Base-by-base conservation (phyloP, 1,140 invertebrate species). In the Eriosoma lanigerum region DNA sequence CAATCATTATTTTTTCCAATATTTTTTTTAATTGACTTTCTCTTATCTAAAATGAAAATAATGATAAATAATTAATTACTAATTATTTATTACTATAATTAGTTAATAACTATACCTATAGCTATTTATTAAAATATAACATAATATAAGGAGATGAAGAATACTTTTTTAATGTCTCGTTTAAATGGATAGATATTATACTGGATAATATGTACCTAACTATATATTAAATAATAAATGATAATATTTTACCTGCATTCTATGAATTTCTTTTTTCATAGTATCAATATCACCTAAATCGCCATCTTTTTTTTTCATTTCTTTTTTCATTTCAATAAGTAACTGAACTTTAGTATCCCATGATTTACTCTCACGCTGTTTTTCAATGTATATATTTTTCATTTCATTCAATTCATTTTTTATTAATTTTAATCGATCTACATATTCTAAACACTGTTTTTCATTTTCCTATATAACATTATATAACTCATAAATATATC, bases 211-310 rank as follows among this genome's bases (percentile, higher is more conserved):
- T n/a, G n/a, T n/a, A n/a, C n/a, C n/a, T n/a, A n/a, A n/a, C 1
- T 60, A 29, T 32, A 10, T 12, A 64, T 32, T 32, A 62, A 32
- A 4, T n/a, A n/a, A n/a, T n/a, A n/a, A n/a, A n/a, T n/a, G n/a
- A 44, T n/a, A 0, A 24, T 48, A 26, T 24, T 17, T 29, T 50
- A 92, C 91, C 86, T 92, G 89, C 93, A 95, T 95, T 83, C 91
- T 89, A 84, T 94, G 93, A 84, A 95, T 94, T 87, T 94, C 93
- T 72, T 87, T 88, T 85, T 89, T 92, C 92, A 95, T 93, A 19
- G 86, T 86, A 12, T 89, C 89, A 66, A 93, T 89, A 85, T 93
- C 92, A 1, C 91, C 90, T 26, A 85, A 88, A n/a, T 87, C 86
- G n/a, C 88, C 88, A 76, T 89, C 88, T 81, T 92, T 91, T 56